Percentiles rank a stretch among this genome's conserved stretches.
Evolutionary conservation across 2,113 vertebrate genomes (phyloP).

Genomic region (Tetrao urogallus): DNA sequence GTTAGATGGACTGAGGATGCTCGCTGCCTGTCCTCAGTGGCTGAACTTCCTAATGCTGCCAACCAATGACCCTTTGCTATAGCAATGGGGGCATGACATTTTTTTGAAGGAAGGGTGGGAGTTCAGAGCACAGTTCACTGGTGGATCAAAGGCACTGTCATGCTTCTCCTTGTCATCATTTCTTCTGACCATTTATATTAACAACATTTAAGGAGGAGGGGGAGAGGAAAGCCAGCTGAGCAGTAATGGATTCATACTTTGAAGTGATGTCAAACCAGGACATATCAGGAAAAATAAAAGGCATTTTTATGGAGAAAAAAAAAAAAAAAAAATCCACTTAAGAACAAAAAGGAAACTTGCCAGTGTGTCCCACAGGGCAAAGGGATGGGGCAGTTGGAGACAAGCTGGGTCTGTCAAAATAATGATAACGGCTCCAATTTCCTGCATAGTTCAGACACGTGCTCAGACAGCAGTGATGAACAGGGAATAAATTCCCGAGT

Average conservation of each 20-base stretch:
- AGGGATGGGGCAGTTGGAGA: neutral
- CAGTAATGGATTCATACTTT: neutral
- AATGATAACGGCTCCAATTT: neutral
- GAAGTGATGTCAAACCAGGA: neutral
- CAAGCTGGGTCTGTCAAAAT: neutral
- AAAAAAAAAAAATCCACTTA: neutral
- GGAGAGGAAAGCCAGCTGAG: neutral
- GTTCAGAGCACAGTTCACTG: neutral
- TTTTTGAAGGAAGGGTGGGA: neutral
- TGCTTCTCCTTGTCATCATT: neutral
- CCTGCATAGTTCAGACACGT: rapidly evolving
- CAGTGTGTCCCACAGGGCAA: neutral
- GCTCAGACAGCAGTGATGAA: neutral
- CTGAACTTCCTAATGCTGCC: neutral
- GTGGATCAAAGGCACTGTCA: rapidly evolving
- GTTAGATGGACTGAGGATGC: rapidly evolving
- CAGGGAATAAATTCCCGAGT: rapidly evolving
- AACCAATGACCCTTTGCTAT: rapidly evolving
- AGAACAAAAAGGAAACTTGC: neutral
- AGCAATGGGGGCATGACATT: rapidly evolving
- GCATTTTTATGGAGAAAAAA: neutral
- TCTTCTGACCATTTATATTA: neutral
- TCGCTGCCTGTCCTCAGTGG: rapidly evolving
- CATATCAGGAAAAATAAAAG: neutral
- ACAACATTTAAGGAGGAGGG: neutral